Conservation (phyloP, 2,888 invertebrate genomes). For the Lycophotia porphyrea region DNA sequence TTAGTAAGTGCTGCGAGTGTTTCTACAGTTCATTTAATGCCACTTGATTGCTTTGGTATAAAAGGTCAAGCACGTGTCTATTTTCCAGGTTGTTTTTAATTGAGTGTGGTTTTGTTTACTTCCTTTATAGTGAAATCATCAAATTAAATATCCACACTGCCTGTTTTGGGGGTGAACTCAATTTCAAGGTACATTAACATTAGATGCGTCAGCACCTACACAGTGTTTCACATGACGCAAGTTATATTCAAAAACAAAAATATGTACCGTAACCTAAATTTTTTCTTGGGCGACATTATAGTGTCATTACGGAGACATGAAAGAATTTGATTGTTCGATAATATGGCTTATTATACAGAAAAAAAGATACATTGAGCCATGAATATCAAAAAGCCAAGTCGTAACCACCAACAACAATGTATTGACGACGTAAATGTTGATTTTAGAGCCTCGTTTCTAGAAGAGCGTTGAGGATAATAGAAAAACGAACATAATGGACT, state of each 20-base stretch:
- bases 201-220: slow-evolving; percentile 21
- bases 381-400: slow-evolving; percentile 39
- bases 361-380: slow-evolving; percentile 25
- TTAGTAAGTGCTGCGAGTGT: slow-evolving; percentile 12
- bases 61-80: slow-evolving; percentile 42
- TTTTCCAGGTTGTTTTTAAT: slow-evolving; percentile 17
- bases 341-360: slow-evolving; percentile 38
- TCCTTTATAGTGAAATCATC: slow-evolving; percentile 1
- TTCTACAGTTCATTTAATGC: slow-evolving; percentile 26
- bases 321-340: slow-evolving; percentile 54
- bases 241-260: slow-evolving; percentile 11
- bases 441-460: slow-evolving; percentile 22
- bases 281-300: slow-evolving; percentile 45
- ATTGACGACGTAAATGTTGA: slow-evolving; percentile 22
- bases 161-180: slow-evolving; percentile 34
- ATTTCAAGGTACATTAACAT: slow-evolving; percentile 30
- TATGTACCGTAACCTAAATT: slow-evolving; percentile 17
- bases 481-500: slow-evolving; percentile 29
- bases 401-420: slow-evolving; percentile 7
- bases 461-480: slow-evolving; percentile 38
- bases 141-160: background rate
- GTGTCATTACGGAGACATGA: slow-evolving; percentile 48
- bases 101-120: background rate
- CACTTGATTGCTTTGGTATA: slow-evolving; percentile 29
- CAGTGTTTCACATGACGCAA: background rate